Conservation (phyloP, 2,113 vertebrate species). For the Eptesicus fuscus region DNA sequence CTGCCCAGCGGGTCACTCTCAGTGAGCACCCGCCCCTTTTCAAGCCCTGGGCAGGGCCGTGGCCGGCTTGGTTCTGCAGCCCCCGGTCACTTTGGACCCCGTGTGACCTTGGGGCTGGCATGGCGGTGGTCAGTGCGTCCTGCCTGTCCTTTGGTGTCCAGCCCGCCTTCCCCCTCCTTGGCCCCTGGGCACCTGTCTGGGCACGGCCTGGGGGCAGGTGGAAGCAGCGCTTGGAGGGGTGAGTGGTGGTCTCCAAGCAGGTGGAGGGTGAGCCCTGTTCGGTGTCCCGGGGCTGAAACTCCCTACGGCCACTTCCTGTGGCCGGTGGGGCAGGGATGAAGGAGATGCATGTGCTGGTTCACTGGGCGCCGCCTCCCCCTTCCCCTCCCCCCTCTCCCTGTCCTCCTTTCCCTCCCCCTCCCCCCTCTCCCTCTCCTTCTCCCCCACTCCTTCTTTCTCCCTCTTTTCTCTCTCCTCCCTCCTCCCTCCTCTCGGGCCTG, state of each 20-base stretch:
- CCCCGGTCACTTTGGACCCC: neutral
- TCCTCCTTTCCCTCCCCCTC: no score
- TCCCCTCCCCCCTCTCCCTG: no score
- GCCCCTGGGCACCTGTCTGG: neutral
- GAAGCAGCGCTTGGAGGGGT: fast-evolving
- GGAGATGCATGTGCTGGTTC: fast-evolving
- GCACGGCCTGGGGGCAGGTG: neutral
- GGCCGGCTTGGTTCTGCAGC: fast-evolving
- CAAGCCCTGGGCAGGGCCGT: neutral
- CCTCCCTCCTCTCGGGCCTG: neutral
- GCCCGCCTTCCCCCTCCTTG: neutral
- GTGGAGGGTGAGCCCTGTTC: no score
- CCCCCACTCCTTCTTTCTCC: no score
- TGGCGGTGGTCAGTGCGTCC: neutral
- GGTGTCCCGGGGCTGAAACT: neutral
- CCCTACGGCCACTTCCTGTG: neutral
- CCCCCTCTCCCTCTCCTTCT: no score
- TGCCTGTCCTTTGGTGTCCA: fast-evolving
- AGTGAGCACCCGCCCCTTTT: fast-evolving
- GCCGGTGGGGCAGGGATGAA: fast-evolving
- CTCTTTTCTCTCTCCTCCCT: no score
- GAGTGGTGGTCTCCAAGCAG: neutral
- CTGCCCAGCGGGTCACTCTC: fast-evolving
- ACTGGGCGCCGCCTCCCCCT: no score
- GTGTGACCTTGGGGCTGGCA: fast-evolving